Evolutionary conservation across 1,140 invertebrate species (phyloP), one percentile per base, ranked within the genome.

Genomic region (Catajapyx aquilonaris): DNA sequence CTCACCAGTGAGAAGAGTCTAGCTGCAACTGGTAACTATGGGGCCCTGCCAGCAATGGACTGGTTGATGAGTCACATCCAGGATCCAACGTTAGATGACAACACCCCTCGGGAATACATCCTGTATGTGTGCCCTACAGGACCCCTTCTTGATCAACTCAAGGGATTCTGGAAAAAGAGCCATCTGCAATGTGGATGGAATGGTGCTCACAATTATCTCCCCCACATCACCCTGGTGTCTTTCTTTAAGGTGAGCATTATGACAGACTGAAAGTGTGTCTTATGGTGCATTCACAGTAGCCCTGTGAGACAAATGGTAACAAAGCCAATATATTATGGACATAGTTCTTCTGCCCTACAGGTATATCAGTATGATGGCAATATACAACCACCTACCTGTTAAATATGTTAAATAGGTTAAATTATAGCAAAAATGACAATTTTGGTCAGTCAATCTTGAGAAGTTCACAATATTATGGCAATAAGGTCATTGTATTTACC

Each of bases 41-140:
- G 81, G 37, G 75, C 84, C 34, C 80, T 86, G 53, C 59, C 87
- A 38, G 84, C 84, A 4, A 80, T 80, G 2, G 83, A 88, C 50
- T 88, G 84, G 85, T 57, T 91, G 1, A 52, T 88, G 35, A 81
- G 83, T 9, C 85, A 88, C 53, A 78, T 86, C 0, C 75, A 81
- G 54, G 84, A 91, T 59, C 64, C 73, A 2, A 67, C 66, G 5
- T 54, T 90, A 19, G 81, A 88, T 56, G 65, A 71, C 20, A 67
- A 68, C 34, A 62, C 64, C 5, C 74, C 77, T 3, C 58, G 84
- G 45, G 80, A 88, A 50, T 90, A 86, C 52, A 75, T 84, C 34
- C 57, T 88, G 5, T 87, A 88, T 53, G 69, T 76, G 10, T 85
- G 79, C 52, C 85, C 85, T 3, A 74, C 71, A 2, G 84, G 84